Base-by-base conservation (phyloP, 1,140 invertebrate genomes). In the Diorhabda elongata region DNA sequence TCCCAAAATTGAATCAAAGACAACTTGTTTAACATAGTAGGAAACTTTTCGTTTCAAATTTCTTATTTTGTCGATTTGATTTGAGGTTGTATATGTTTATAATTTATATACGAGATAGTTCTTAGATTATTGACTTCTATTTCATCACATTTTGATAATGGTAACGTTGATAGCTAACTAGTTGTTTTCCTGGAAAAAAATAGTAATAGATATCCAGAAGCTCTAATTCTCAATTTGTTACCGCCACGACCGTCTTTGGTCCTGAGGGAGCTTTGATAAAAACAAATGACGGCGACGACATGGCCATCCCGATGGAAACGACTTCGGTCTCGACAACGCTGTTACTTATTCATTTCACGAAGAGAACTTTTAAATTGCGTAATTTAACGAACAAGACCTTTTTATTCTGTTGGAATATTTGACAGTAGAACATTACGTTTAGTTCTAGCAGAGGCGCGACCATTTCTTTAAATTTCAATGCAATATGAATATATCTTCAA, bases 321-420 rank as follows among this genome's bases (percentile, higher is more conserved):
- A 67, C 69, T 76, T 78, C 74, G 71, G 75, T 74, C 47, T 76
- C 71, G 74, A 67, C 63, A 61, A 63, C 71, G 72, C 73, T 52
- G 6, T 79, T 76, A 77, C 76, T 80, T 80, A 80, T 80, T 80
- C 78, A 80, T 80, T 80, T 76, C 78, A 78, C 76, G 78, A 78
- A 76, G 74, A 74, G 75, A 79, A 79, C 78, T 80, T 80, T 80
- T 80, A 80, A 80, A 80, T 80, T 80, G 76, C 78, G 78, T 77
- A 80, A 80, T 80, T 80, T 80, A 80, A 76, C 76, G 75, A 78
- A 77, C 74, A 76, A 71, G 73, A 71, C 71, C 69, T 76, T 76
- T 77, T 78, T 78, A 76, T 78, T 78, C 75, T 73, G 71, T 73
- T 71, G 60, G 47, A 52, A 52, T 52, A 52, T 69, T 68, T 67